Percentiles rank a stretch among this genome's conserved stretches.
Evolutionary conservation across 2,888 invertebrate genomes (phyloP).

Genomic region (Polydrusus tereticollis): DNA sequence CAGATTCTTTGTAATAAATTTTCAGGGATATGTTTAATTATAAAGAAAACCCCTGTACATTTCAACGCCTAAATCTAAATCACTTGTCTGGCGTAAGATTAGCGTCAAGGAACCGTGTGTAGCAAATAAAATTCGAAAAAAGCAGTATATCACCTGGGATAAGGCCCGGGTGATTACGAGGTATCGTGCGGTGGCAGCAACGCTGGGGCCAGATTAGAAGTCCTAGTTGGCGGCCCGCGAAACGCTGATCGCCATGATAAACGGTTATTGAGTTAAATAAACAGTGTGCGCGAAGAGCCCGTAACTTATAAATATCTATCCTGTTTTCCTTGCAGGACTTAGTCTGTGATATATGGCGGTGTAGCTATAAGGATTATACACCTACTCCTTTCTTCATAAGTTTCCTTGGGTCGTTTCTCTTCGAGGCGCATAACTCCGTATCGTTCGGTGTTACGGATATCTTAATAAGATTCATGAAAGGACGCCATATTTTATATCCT

Average conservation of each 20-base stretch:
- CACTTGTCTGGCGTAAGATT: conserved; percentile 33
- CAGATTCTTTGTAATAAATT: background rate
- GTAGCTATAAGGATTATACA: conserved; percentile 70
- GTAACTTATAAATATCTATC: conserved; percentile 69
- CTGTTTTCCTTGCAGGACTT: conserved; percentile 70
- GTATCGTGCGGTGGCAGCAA: conserved; percentile 50
- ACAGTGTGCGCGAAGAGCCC: conserved; percentile 65
- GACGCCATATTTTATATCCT: conserved; percentile 85
- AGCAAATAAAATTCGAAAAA: conserved; percentile 49
- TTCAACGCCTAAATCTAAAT: conserved; percentile 24
- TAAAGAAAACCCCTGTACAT: too few relatives aligned
- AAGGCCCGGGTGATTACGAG: conserved; percentile 49
- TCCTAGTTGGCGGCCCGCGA: conserved; percentile 49
- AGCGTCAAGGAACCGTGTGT: conserved; percentile 42
- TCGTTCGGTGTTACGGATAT: conserved; percentile 75
- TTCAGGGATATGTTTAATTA: background rate
- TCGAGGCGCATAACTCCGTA: conserved; percentile 64
- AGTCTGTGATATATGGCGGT: conserved; percentile 68
- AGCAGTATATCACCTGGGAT: conserved; percentile 52
- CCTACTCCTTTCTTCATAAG: conserved; percentile 71
- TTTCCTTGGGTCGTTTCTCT: conserved; percentile 59
- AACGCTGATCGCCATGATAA: conserved; percentile 63
- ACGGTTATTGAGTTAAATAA: conserved; percentile 69
- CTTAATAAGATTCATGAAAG: conserved; percentile 89
- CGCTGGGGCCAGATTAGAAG: conserved; percentile 50